Evolutionary conservation across 2,113 vertebrate genomes (phyloP), one percentile per base, ranked within the genome.

Genomic region (Nothocercus julius): DNA sequence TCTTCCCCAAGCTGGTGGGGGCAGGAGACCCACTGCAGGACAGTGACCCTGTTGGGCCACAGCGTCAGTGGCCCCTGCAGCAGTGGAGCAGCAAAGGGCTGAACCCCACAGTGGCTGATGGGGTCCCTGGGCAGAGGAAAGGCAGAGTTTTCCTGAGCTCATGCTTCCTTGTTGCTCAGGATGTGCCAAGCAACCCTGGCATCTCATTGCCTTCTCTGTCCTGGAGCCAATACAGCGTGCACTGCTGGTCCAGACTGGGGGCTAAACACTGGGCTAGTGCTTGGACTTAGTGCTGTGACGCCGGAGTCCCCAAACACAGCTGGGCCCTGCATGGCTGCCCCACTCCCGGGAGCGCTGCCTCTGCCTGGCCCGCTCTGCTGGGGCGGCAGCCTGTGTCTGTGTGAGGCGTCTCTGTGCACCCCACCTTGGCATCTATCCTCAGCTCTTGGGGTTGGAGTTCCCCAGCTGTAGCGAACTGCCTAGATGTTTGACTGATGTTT

Each of bases 191-290:
- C 66, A 75, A 3, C 5, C 7, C 34, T 91, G 79, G 64, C 27
- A 64, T 78, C 61, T 83, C 3, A 0, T 7, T 34, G 10, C 44
- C 38, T 19, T 34, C 54, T 74, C 27, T 78, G 49, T 17, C 32
- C 15, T 21, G 32, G 54, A 79, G 66, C 30, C 62, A 28, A 63
- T 54, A 38, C 76, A 73, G 70, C 51, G 28, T 0, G 0, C 47
- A n/a, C 27, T 45, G 27, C 69, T 90, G 45, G 22, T 68, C 47
- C 68, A 28, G 45, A n/a, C 73, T 86, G 88, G 90, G 73, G n/a
- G 8, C 45, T 27, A 11, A 56, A 28, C 47, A 38, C 34, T 9
- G 34, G 18, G 73, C 64, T 92, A 49, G 38, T 78, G 66, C 47
- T 82, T 36, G 66, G 72, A 61, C 13, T 44, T 44, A 66, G 51